These are phyloP conservation scores for Nephrotoma guestfalica DNA, from an alignment of 2,888 invertebrate genomes.

Conservation along the genomic window DNA sequence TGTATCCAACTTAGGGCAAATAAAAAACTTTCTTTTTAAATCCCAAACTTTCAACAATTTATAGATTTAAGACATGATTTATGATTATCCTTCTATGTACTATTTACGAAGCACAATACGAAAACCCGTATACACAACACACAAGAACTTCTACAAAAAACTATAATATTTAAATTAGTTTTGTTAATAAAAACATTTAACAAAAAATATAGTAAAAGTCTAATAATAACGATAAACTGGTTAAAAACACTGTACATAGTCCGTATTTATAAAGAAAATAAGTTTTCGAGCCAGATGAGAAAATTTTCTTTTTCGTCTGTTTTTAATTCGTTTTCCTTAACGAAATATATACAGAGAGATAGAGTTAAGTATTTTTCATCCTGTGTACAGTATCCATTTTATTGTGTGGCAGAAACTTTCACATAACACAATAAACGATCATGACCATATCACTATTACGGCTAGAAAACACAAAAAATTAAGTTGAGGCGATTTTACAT, in stretches of 20 bases:
- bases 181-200: not conserved
- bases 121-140: not conserved
- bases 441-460: not conserved
- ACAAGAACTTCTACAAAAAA: not conserved
- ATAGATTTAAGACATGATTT: not conserved
- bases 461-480: not conserved
- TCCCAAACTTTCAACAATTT: not conserved
- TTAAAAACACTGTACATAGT: not conserved
- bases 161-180: not conserved
- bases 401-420: not conserved
- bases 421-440: not conserved
- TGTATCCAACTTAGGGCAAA: not conserved
- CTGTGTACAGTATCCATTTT: not conserved
- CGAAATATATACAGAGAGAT: not conserved
- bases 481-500: not conserved
- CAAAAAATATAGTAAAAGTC: not conserved
- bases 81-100: not conserved
- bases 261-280: not conserved
- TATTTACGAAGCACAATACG: not conserved
- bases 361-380: not conserved
- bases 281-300: not conserved
- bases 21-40: not conserved
- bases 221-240: not conserved
- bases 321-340: not conserved
- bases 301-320: not conserved